A percentile compares a stretch with the other conserved stretches of the same genome.
phyloP scores from a whole-genome alignment of 2,113 vertebrate genomes.

The Hippoglossus stenolepis region DNA sequence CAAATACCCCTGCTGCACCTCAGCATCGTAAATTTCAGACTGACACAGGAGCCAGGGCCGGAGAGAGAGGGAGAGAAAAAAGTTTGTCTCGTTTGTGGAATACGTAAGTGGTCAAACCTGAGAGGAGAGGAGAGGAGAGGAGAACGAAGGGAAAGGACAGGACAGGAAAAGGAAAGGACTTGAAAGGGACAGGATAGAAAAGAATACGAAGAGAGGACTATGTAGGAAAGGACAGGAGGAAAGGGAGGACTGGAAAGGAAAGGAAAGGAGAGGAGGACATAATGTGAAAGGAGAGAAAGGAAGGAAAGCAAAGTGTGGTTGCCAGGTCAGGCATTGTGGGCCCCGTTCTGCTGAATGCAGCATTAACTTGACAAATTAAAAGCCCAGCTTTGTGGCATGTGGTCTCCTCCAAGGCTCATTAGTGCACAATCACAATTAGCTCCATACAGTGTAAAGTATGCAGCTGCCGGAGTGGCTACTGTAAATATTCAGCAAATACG shows the following conservation, averaged over 20 bases:
- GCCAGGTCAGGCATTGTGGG: slow-evolving; percentile 25
- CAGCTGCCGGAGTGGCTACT: slow-evolving; percentile 15
- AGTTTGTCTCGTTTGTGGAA: slow-evolving; percentile 49
- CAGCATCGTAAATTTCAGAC: slow-evolving; percentile 72
- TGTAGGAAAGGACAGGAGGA: slow-evolving; percentile 18
- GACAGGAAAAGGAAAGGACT: too few relatives aligned
- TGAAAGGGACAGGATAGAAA: too few relatives aligned
- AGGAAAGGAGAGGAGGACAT: background rate
- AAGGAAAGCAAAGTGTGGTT: background rate
- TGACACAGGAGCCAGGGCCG: slow-evolving; percentile 3
- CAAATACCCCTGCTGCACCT: slow-evolving; percentile 64
- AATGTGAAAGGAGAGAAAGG: too few relatives aligned
- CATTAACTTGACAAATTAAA: slow-evolving; percentile 65
- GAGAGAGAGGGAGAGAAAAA: background rate
- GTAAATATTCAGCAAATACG: slow-evolving; percentile 17
- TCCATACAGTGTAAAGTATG: slow-evolving; percentile 21
- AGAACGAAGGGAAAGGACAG: background rate
- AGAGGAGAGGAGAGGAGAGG: background rate
- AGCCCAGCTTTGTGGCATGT: slow-evolving; percentile 30
- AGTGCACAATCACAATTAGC: slow-evolving; percentile 38
- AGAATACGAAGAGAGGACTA: too few relatives aligned
- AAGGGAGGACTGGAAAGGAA: background rate
- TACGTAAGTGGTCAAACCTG: slow-evolving; percentile 7
- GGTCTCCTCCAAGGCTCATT: slow-evolving; percentile 57
- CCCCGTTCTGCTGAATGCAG: slow-evolving; percentile 38